Evolutionary conservation across 2,888 invertebrate genomes (phyloP).

Genomic region (Germaria angustata): DNA sequence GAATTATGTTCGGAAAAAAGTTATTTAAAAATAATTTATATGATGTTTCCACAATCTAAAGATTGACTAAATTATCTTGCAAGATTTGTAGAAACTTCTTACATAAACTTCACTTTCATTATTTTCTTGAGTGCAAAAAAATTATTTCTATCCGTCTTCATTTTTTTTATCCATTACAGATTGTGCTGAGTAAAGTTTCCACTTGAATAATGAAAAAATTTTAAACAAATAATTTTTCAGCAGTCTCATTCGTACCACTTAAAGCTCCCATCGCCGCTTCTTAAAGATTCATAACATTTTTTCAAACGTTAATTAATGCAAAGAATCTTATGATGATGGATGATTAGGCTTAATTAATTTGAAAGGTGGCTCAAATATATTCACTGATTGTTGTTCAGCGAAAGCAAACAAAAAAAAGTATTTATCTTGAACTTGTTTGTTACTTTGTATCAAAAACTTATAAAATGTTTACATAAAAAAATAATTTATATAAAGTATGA

Average conservation of each 20-base stretch:
- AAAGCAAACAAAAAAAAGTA: neutral
- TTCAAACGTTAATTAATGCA: slow-evolving; percentile 69
- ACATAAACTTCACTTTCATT: neutral
- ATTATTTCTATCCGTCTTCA: neutral
- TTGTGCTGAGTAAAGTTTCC: slow-evolving; percentile 6
- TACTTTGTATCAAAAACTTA: slow-evolving; percentile 17
- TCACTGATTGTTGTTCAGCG: neutral
- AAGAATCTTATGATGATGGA: slow-evolving; percentile 49
- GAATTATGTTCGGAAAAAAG: too few relatives aligned
- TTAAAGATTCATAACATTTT: neutral
- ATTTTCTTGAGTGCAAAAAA: neutral
- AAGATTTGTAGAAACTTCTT: too few relatives aligned
- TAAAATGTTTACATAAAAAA: slow-evolving; percentile 18
- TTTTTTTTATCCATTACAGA: too few relatives aligned
- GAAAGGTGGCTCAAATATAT: slow-evolving; percentile 32
- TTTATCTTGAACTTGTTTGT: slow-evolving; percentile 9
- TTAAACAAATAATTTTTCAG: slow-evolving; percentile 18
- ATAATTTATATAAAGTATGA: slow-evolving; percentile 18
- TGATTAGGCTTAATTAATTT: slow-evolving; percentile 46
- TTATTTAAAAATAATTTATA: too few relatives aligned
- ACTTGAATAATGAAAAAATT: neutral
- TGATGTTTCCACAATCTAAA: too few relatives aligned
- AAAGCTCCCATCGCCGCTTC: neutral
- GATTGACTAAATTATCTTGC: too few relatives aligned
- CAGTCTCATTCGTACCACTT: neutral